Evolutionary conservation across 1,140 invertebrate genomes (phyloP).

Genomic region (Oncopodura yosiiana): DNA sequence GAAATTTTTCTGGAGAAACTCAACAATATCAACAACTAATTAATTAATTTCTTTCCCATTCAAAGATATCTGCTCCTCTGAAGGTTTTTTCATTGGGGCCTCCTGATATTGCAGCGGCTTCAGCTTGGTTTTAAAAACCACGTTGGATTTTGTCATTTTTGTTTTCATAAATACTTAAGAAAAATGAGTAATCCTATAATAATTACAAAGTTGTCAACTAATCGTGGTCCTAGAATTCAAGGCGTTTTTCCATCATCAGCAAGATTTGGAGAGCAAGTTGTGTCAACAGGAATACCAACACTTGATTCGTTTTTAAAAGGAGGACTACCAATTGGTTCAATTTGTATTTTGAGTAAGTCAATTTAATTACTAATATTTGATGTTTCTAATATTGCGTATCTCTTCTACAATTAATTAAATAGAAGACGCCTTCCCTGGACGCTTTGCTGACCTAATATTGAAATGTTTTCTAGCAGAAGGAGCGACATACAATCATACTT

Average conservation of each 20-base stretch:
- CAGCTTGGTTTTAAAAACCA: too few species aligned
- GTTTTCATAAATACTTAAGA: not conserved
- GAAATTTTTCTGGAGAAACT: too few species aligned
- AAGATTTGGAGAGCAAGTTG: conserved; percentile 33
- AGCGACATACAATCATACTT: conserved; percentile 25
- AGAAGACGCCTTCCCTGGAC: conserved; percentile 27
- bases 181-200: conserved; percentile 10
- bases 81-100: too few species aligned
- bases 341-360: conserved; percentile 28
- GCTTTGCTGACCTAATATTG: conserved; percentile 28
- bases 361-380: not conserved
- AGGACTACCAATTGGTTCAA: conserved; percentile 23
- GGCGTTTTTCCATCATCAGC: conserved; percentile 31
- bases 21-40: too few species aligned
- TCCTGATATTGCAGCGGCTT: too few species aligned
- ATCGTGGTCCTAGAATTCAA: conserved; percentile 24
- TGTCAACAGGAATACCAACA: conserved; percentile 30
- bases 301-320: conserved; percentile 29
- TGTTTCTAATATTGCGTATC: not conserved
- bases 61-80: too few species aligned
- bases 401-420: not conserved
- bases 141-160: not conserved
- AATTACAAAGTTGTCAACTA: conserved; percentile 5
- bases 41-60: too few species aligned
- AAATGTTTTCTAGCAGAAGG: conserved; percentile 33